phyloP scores from a whole-genome alignment of 2,797 vertebrate genomes.

The Lateolabrax maculatus region DNA sequence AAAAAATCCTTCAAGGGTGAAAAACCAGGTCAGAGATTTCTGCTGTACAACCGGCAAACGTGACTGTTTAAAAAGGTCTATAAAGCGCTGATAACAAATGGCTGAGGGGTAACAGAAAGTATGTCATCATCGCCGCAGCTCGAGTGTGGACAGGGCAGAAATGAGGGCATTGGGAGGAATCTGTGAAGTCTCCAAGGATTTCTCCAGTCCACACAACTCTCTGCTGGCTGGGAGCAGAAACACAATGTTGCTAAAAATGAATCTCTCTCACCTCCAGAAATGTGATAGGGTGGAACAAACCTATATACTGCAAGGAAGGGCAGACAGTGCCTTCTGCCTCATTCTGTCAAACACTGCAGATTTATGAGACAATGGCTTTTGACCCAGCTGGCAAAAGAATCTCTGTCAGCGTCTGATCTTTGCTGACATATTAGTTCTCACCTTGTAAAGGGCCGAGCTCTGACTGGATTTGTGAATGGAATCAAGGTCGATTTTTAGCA shows the following conservation, averaged over 20 bases:
- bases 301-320: conserved; percentile 27
- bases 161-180: conserved; percentile 66
- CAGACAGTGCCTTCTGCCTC: conserved; percentile 25
- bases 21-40: conserved; percentile 60
- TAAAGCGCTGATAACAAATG: conserved; percentile 29
- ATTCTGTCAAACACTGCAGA: conserved; percentile 30
- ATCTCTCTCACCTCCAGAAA: conserved; percentile 44
- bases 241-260: conserved; percentile 58
- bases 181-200: conserved; percentile 50
- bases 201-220: conserved; percentile 37
- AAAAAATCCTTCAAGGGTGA: conserved; percentile 31
- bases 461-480: conserved; percentile 25
- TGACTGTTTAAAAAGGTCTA: conserved; percentile 15
- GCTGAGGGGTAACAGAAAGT: conserved; percentile 66
- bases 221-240: conserved; percentile 46
- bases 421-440: conserved; percentile 14
- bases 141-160: conserved; percentile 67
- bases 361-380: not conserved
- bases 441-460: not conserved
- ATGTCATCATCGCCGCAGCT: conserved; percentile 60
- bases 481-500: not conserved
- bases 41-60: conserved; percentile 11
- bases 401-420: conserved; percentile 5
- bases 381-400: not conserved
- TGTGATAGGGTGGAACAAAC: conserved; percentile 27